A percentile compares a stretch with the other conserved stretches of the same genome.
phyloP scores from a whole-genome alignment of 2,113 vertebrate species.

The Ptilonorhynchus violaceus region DNA sequence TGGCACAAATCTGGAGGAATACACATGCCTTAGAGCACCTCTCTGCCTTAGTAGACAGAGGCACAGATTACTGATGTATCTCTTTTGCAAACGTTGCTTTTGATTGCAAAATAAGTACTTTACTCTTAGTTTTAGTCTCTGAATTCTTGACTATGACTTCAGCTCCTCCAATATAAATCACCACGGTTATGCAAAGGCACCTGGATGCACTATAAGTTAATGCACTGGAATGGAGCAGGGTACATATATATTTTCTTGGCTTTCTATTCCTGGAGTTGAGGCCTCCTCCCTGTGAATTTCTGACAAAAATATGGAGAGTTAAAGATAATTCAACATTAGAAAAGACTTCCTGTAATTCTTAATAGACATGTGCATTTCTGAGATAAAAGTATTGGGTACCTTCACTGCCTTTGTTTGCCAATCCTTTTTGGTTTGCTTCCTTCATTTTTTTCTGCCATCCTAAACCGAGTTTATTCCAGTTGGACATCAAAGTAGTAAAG shows the following conservation, averaged over 20 bases:
- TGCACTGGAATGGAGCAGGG: background rate
- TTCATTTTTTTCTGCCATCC: background rate
- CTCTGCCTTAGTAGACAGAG: background rate
- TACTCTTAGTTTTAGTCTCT: background rate
- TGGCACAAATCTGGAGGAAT: background rate
- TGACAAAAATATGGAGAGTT: background rate
- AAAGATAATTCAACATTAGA: background rate
- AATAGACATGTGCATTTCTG: background rate
- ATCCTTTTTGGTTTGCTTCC: background rate
- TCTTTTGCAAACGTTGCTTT: background rate
- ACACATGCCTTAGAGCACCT: background rate
- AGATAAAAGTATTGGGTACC: background rate
- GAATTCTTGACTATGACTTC: background rate
- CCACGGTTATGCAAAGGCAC: background rate
- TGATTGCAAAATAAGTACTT: background rate
- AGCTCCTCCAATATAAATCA: background rate
- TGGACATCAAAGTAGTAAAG: constrained; percentile 42
- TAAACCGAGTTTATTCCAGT: background rate
- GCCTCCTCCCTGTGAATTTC: background rate
- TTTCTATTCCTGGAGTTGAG: background rate
- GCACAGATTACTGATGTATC: background rate
- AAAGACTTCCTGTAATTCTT: background rate
- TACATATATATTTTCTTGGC: background rate
- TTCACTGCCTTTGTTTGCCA: background rate
- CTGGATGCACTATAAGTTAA: background rate